Base-by-base conservation (phyloP, 2,113 vertebrate species). In the Vombatus ursinus region DNA sequence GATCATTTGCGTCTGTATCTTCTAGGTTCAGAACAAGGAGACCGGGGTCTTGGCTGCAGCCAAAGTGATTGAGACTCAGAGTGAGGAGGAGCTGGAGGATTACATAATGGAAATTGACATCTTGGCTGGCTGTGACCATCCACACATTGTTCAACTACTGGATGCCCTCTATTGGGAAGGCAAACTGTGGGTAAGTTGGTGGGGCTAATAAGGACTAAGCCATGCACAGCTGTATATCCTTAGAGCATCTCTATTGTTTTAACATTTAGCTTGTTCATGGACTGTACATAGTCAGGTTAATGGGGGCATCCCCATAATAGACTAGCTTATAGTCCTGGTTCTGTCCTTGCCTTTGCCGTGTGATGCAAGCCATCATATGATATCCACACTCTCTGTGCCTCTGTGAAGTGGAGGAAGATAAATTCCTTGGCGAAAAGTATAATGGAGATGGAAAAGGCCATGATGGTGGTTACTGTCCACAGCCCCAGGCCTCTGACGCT, bases 11-110 rank as follows among this genome's bases (percentile, higher is more conserved):
- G 26, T 37, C 3, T 52, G 2, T 2, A 19, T 52, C 50, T 23
- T n/a, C 11, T 57, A 98, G 97, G 98, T 92, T 0, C 97, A 95
- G 96, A 97, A 98, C 96, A 97, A 91, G 93, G 95, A 50, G 23
- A 98, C 93, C 0, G 97, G 96, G 31, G 54, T 37, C 0, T 10
- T 97, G 49, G 98, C 97, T 0, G 98, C 98, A 0, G 98, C 98
- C 26, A 98, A 98, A 93, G 97, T 99, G 50, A 98, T 99, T 28
- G 91, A 97, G 3, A 96, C 97, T 1, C 96, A 89, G 1, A 97
- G 94, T 2, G 98, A 98, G 96, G 98, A 99, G 50, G 98, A 98
- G 95, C 97, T 99, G 95, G 98, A 99, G 89, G 98, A 98, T 48
- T 96, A 98, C 28, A 90, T 97, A 52, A 97, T 94, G 89, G 98